phyloP scores from a whole-genome alignment of 2,888 invertebrate species.

The Chrysolina haemoptera region DNA sequence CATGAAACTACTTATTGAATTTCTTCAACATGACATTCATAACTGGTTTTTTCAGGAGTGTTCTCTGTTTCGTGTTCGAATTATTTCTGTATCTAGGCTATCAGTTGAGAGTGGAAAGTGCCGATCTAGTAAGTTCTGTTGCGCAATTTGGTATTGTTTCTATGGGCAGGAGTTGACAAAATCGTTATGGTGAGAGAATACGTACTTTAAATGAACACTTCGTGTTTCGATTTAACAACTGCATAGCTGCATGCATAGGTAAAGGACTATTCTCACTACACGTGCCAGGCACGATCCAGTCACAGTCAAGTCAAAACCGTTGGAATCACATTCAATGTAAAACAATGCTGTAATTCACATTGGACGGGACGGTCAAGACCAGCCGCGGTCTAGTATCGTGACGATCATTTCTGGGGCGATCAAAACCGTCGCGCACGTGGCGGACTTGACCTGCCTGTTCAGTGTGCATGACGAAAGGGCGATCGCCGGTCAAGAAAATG shows the following conservation, averaged over 20 bases:
- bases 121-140: slow-evolving; percentile 25
- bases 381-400: too few species aligned
- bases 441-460: too few species aligned
- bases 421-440: too few species aligned
- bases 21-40: background rate
- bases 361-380: too few species aligned
- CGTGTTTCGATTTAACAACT: slow-evolving; percentile 39
- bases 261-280: too few species aligned
- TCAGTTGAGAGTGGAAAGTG: slow-evolving; percentile 36
- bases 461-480: too few species aligned
- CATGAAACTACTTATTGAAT: background rate
- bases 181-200: slow-evolving; percentile 15
- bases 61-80: slow-evolving; percentile 38
- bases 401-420: too few species aligned
- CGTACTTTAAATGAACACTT: background rate
- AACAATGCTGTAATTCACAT: too few species aligned
- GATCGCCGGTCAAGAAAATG: too few species aligned
- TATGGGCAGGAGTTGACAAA: background rate
- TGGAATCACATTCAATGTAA: too few species aligned
- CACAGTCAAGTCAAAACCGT: too few species aligned
- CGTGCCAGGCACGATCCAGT: too few species aligned
- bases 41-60: background rate
- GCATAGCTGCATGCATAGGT: slow-evolving; percentile 48
- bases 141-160: background rate
- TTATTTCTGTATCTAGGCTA: slow-evolving; percentile 32